Evolutionary conservation across 1,140 invertebrate genomes (phyloP), one percentile per base, ranked within the genome.

Genomic region (Lordiphosa clarofinis): DNA sequence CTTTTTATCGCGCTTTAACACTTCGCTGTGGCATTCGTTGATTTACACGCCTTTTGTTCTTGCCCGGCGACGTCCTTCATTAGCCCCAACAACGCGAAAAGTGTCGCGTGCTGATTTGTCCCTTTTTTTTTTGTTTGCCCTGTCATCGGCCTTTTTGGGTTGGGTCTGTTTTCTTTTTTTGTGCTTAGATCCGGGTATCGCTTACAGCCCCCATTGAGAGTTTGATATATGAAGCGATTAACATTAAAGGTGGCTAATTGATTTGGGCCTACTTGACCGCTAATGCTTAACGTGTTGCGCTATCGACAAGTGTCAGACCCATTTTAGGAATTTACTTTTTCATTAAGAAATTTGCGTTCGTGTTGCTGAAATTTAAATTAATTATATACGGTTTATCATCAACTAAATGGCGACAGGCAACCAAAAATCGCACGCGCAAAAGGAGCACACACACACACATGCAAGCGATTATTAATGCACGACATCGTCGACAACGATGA

Each of bases 1-100:
- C 78, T 84, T 84, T 84, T 84, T 84, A 84, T 84, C 78, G 79
- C 71, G 59, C 65, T 78, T 72, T 56, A 73, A 84, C 78, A 86
- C 79, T 82, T 84, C 69, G 72, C 53, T 52, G 56, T 61, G 24
- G 49, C 58, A 54, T 75, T 68, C 39, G 56, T 58, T 56, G 62
- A 53, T 73, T 70, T 75, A 73, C 57, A 57, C 56, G 75, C 71
- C 75, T 82, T 74, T 82, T 81, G 76, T 63, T 72, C 67, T 50
- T 12, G 66, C 49, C 57, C 37, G 37, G 40, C 37, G 38, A 33
- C 42, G 60, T 56, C 50, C 52, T 56, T 73, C 60, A 70, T 70
- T 72, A 72, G 54, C 50, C 40, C 21, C 52, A 46, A 44, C 43
- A 37, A 69, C 78, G 73, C 73, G 57, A 86, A 78, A 73, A 70